phyloP scores from a whole-genome alignment of 2,797 vertebrate species.

The Myiothlypis chrysogaster region DNA sequence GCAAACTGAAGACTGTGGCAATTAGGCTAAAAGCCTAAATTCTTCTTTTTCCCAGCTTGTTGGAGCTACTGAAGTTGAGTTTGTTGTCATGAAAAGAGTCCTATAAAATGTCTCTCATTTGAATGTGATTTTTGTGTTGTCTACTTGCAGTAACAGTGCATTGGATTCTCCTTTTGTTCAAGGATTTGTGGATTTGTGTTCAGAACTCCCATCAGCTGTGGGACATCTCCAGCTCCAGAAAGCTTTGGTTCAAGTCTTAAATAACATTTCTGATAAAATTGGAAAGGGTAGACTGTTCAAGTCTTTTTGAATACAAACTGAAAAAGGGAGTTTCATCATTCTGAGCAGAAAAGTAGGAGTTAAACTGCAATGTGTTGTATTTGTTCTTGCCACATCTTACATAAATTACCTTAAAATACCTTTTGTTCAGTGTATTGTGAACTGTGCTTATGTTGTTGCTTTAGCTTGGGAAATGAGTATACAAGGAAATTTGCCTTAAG shows the following conservation, averaged over 20 bases:
- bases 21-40: background rate
- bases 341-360: background rate
- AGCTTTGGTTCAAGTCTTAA: background rate
- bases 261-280: background rate
- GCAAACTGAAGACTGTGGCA: background rate
- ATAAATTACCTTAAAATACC: background rate
- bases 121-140: background rate
- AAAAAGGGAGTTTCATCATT: background rate
- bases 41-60: background rate
- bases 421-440: background rate
- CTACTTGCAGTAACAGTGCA: background rate
- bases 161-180: background rate
- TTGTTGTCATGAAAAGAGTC: background rate
- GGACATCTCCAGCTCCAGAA: background rate
- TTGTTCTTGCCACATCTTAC: background rate
- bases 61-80: background rate
- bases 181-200: background rate
- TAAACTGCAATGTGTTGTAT: background rate
- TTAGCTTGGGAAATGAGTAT: background rate
- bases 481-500: constrained; percentile 7
- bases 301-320: background rate
- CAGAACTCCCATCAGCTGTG: background rate
- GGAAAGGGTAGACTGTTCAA: background rate
- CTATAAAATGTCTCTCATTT: background rate
- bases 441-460: background rate